Conservation (phyloP, 2,888 invertebrate species). For the Eudemis profundana region DNA sequence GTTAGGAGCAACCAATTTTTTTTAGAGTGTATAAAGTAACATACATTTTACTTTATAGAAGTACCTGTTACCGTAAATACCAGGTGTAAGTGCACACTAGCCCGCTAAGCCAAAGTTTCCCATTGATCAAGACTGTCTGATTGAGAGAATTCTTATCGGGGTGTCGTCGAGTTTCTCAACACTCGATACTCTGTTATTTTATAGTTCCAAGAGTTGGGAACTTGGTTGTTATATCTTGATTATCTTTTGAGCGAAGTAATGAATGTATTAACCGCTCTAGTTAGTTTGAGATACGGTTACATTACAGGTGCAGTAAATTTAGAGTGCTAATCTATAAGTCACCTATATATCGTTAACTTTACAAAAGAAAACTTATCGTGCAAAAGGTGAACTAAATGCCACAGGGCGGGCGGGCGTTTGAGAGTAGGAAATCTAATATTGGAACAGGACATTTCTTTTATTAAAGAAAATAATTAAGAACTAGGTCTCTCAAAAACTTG, state of each 20-base stretch:
- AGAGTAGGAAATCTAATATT: too few species aligned
- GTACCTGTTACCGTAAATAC: slow-evolving; percentile 2
- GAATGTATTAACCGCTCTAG: background rate
- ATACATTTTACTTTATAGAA: too few species aligned
- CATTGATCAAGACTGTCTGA: slow-evolving; percentile 41
- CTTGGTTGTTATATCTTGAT: slow-evolving; percentile 26
- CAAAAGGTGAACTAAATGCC: too few species aligned
- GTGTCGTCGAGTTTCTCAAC: slow-evolving; percentile 35
- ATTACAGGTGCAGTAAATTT: background rate
- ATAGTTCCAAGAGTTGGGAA: slow-evolving; percentile 29
- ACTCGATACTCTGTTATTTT: slow-evolving; percentile 42
- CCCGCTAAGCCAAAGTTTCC: slow-evolving; percentile 33
- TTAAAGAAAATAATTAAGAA: too few species aligned
- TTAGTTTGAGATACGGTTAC: slow-evolving; percentile 1
- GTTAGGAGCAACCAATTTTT: too few species aligned
- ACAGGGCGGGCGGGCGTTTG: too few species aligned
- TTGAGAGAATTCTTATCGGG: slow-evolving; percentile 38
- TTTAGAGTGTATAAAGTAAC: too few species aligned
- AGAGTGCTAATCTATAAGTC: too few species aligned
- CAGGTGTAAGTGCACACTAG: background rate
- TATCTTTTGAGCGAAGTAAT: slow-evolving; percentile 21
- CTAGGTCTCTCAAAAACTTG: too few species aligned
- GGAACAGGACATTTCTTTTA: too few species aligned
- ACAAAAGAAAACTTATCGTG: too few species aligned
- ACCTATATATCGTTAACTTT: too few species aligned